Base-by-base conservation (phyloP, 2,113 vertebrate species). In the Polypterus senegalus region DNA sequence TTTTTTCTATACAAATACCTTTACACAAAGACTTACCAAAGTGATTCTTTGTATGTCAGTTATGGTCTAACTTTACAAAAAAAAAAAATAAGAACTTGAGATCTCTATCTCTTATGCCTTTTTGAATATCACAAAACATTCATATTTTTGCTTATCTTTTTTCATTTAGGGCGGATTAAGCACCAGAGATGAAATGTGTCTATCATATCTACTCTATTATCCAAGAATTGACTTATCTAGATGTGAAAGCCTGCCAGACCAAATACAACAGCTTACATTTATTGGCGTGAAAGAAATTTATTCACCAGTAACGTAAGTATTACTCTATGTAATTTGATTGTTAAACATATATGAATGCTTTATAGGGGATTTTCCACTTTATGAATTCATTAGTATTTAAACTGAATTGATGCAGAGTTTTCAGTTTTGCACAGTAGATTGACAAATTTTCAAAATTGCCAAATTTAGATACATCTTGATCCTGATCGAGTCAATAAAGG, bases 201-300 rank as follows among this genome's bases (percentile, higher is more conserved):
- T 93, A 49, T 91, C 91, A 0, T 92, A 91, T 61, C 77, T 93
- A 58, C 84, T 92, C 45, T 93, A 92, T 63, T 93, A 93, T 51
- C 91, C 91, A 0, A 83, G 86, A 73, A 82, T 93, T 69, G 89
- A 92, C 71, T 88, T 93, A 47, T 85, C 89, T 52, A 80, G 90
- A 8, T 93, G 91, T 53, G 88, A 89, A n/a, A 93, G 90, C 70
- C 90, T 93, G 65, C 90, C 90, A 7, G 87, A 91, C 62, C 89
- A 92, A 59, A 87, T 80, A 69, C 86, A 89, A 1, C 90, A 92
- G 54, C 88, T 93, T 56, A 80, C 87, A 49, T 92, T 92, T 74
- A 92, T 93, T 54, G 91, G 90, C 0, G 89, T 92, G 10, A 92
- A 88, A 72, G 84, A 91, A 76, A 92, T 93, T 63, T 89, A 91